These are phyloP conservation scores for Heliconius hewitsoni DNA, from an alignment of 1,140 invertebrate genomes.

Conservation along the genomic window DNA sequence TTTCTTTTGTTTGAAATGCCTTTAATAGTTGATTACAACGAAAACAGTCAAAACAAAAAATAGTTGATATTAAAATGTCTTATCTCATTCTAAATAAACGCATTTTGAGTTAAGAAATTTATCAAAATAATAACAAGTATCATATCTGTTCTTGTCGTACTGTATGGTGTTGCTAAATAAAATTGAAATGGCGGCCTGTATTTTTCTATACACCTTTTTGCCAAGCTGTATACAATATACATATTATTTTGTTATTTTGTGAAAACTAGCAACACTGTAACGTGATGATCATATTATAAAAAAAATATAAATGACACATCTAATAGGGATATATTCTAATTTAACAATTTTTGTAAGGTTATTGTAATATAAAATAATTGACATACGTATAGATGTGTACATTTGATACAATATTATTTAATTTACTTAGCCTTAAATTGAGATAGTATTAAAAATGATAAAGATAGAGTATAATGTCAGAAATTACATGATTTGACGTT, in stretches of 20 bases:
- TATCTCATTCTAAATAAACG: too few species aligned
- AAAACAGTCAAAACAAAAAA: too few species aligned
- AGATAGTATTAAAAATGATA: neutral
- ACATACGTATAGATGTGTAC: neutral
- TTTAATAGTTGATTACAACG: too few species aligned
- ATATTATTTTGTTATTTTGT: neutral
- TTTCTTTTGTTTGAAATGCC: too few species aligned
- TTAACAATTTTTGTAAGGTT: neutral
- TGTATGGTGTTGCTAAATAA: too few species aligned
- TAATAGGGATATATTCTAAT: neutral
- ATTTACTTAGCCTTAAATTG: neutral
- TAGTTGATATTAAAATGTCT: too few species aligned
- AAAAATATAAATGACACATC: neutral
- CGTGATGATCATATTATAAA: neutral
- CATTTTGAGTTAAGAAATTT: too few species aligned
- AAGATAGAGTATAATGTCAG: neutral
- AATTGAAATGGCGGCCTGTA: too few species aligned
- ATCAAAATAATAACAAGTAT: too few species aligned
- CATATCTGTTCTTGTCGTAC: too few species aligned
- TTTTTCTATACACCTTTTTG: too few species aligned
- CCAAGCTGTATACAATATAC: too few species aligned
- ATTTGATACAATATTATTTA: neutral
- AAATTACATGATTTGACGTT: neutral
- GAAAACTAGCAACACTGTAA: neutral
- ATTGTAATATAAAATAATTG: neutral